Conservation (phyloP, 2,797 vertebrate genomes). For the Centropyge bicolor region DNA sequence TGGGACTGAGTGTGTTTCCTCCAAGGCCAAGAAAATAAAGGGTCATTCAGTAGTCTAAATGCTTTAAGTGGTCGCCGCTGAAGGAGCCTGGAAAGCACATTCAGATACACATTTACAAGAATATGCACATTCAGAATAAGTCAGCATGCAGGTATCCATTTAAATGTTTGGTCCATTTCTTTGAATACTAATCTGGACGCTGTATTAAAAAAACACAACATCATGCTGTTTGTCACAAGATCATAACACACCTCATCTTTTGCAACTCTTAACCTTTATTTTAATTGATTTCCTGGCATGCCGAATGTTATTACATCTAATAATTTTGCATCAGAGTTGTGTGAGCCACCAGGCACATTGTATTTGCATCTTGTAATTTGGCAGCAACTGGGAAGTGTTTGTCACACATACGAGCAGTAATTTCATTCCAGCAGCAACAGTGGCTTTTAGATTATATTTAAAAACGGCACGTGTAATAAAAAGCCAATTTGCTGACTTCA, state of each 20-base stretch:
- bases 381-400: background rate
- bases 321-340: constrained; percentile 13
- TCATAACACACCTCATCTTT: background rate
- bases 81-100: constrained; percentile 17
- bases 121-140: background rate
- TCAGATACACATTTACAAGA: background rate
- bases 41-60: constrained; percentile 30
- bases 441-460: background rate
- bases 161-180: background rate
- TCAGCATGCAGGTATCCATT: background rate
- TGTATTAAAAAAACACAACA: background rate
- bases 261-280: background rate
- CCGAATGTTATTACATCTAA: background rate
- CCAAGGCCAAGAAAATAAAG: constrained; percentile 16
- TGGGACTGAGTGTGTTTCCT: constrained; percentile 29
- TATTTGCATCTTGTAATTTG: background rate
- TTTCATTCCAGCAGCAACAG: background rate
- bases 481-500: background rate
- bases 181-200: background rate
- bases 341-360: background rate
- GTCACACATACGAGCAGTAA: background rate
- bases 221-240: background rate
- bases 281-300: background rate
- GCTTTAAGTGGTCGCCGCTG: constrained; percentile 7
- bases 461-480: background rate